Evolutionary conservation across 2,797 vertebrate genomes (phyloP), one percentile per base, ranked within the genome.

Genomic region (Philypnodon macrostomus): DNA sequence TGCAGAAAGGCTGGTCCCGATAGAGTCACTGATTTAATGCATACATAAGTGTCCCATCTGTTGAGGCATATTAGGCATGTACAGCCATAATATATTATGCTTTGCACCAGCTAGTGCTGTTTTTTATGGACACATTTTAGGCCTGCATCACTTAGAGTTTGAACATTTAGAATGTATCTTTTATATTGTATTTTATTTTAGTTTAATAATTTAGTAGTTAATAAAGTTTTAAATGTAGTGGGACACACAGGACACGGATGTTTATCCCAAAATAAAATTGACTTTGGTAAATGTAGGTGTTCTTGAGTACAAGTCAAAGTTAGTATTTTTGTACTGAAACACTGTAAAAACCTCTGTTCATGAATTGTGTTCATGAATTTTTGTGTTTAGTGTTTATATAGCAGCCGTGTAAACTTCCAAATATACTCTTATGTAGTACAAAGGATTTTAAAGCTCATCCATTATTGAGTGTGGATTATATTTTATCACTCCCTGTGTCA

Each of bases 381-480:
- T 16, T 23, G 14, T 3, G 16, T 23, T 27, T 42, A n/a, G 15
- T 17, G 15, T 30, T 17, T 6, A 15, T 12, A 17, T 21, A 23
- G 18, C 11, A 11, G 7, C 26, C 4, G 19, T 47, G 45, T 53
- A 49, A 60, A 32, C 47, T 50, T 55, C 57, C 61, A 36, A 5
- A n/a, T 50, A 32, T 71, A 40, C 56, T 75, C 45, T 73, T 77
- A 69, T 58, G 57, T 68, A 74, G 70, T 67, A 59, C 37, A 12
- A 57, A 65, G 70, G 67, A 63, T 73, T 77, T 69, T 58, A 53
- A 48, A 69, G 35, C 44, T 32, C 0, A n/a, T 35, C 60, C 67
- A 38, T 77, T 80, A 75, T 81, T 65, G 47, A 52, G 63, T 53
- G 35, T 67, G 70, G 72, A 75, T 82, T 79, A 66, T 63, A 58